Evolutionary conservation across 2,797 vertebrate genomes (phyloP), one percentile per base, ranked within the genome.

Genomic region (Sebastes jordani): DNA sequence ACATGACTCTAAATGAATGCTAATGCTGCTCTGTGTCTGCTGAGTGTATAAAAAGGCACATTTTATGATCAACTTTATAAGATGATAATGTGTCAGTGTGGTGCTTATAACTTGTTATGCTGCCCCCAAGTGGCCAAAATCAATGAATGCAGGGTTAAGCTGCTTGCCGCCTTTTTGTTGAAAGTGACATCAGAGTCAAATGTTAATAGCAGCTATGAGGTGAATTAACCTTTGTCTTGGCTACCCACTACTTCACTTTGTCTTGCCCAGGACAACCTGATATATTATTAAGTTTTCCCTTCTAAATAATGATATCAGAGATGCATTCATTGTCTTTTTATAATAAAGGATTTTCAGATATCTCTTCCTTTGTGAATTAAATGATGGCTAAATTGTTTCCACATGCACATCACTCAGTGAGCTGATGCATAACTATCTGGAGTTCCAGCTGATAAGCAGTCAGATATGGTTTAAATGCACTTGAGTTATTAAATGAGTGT

Each of bases 391-490:
- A n/a, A 55, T 80, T 87, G 81, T 81, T 73, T 81, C 79, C 30
- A 68, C 67, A 82, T 52, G 81, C 62, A 78, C 83, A 84, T 65
- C 68, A 86, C 67, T 85, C 78, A 73, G 71, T 72, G 52, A 80
- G 69, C 69, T 56, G 76, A 91, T 89, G 85, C 77, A 73, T 84
- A 86, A 76, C 85, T 74, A 88, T 93, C 87, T 73, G 72, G 69
- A 82, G 72, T 84, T 84, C 54, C 56, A 82, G 88, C 90, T 91
- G 93, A 95, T 94, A 84, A 91, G 86, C 84, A 54, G 38, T 54
- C 69, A 86, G 89, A 90, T 84, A 84, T 32, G 74, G 52, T 87
- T 82, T 61, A 84, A 89, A 84, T 84, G n/a, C 74, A 81, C 81
- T 90, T 42, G 13, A 86, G 62, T 89, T 87, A 84, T 89, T 87